Evolutionary conservation across 2,797 vertebrate species (phyloP), one percentile per base, ranked within the genome.

Genomic region (Scolopax rusticola): DNA sequence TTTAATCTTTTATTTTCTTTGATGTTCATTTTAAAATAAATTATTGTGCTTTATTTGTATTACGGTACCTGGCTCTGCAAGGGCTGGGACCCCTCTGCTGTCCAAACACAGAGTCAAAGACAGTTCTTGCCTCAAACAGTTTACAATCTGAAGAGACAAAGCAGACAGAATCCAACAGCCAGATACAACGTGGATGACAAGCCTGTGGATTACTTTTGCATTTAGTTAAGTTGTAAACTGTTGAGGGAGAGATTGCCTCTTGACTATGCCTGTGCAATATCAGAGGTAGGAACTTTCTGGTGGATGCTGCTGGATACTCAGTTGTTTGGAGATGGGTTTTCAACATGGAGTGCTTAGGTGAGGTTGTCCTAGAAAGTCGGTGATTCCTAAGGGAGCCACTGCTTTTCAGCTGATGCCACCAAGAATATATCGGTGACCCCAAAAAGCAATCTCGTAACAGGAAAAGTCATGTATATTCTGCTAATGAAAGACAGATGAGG

Each of bases 71-170:
- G 89, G 89, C 76, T 95, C 84, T 89, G 71, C 75, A 85, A 91
- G 87, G 87, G 59, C 85, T 68, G 28, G 71, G 84, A 93, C 69
- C 30, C 30, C 69, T 94, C 89, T 84, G 61, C 94, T 95, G 89
- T 97, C 94, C 85, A 94, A 97, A 96, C 89, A 93, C 41, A 87
- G 81, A 95, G 65, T 92, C 84, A 91, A 80, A 96, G 89, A 93
- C 89, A 95, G 87, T 88, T 93, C 94, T 93, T 88, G 83, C 79
- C 84, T 94, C 79, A 88, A 95, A 96, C 69, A 89, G 76, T 95
- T 96, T 95, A 97, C 89, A 88, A 5, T 86, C 57, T 60, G 80
- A 92, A 95, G 93, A 96, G 89, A 94, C 89, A 96, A 97, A 95
- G 87, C 87, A 94, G 95, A 96, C 65, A 57, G 91, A 96, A 94